Base-by-base conservation (phyloP, 2,113 vertebrate genomes). In the Alouatta palliata region DNA sequence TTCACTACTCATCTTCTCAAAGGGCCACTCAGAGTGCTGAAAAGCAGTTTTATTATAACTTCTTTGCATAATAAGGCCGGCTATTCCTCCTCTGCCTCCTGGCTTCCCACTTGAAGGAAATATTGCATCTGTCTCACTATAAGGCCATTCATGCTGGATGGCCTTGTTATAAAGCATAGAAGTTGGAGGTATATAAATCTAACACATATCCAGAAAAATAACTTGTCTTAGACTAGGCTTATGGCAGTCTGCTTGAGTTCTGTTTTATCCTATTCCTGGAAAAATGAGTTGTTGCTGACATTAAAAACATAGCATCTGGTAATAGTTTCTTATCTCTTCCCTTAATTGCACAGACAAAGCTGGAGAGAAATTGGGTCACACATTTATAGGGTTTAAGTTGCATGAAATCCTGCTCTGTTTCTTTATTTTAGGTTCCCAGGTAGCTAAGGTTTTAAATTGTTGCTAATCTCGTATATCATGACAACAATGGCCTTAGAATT, bases 51-150 rank as follows among this genome's bases (percentile, higher is more conserved):
- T 82, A 68, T 87, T 87, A 95, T 16, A 68, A 37, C 52, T 94
- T 9, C 61, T 96, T 90, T 90, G 94, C 90, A 90, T 97, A 97
- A 96, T 92, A 81, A 97, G 84, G 45, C 25, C 17, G 1, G 79
- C 68, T 89, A 45, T 92, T 68, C 81, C 45, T 81, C 27, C 81
- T 70, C 68, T 93, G 70, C 40, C 77, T 94, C 58, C 58, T 87
- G 6, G 6, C 81, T 92, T 98, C 90, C 81, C 76, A 88, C 89
- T 88, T 64, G 90, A 89, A 96, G 97, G 94, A 96, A 98, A 97
- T 97, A 97, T 40, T 92, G 92, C 97, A 71, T 97, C 89, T 95
- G 70, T 91, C 95, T 97, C n/a, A 25, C 47, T 87, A 3, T 81
- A 37, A 95, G 94, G 94, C 77, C 94, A 90, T 83, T 91, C 75